A percentile compares a stretch with the other conserved stretches of the same genome.
phyloP scores from a whole-genome alignment of 92 coral and sea anemone genomes.

The Phenganax marumi region DNA sequence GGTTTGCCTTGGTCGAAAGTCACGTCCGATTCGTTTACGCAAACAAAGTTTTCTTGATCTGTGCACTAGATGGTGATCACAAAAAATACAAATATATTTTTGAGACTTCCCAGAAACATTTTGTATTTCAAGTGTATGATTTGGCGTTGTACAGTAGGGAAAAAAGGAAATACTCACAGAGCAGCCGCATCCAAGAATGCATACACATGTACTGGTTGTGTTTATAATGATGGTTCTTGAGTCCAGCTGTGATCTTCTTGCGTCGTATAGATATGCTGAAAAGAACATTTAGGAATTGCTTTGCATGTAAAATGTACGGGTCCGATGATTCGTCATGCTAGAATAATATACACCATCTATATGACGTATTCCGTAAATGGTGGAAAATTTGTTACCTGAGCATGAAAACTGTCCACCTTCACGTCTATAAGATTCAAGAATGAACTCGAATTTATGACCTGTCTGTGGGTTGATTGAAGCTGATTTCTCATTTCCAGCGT shows the following conservation, averaged over 20 bases:
- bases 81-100: no score
- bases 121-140: no score
- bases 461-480: slow-evolving; percentile 91
- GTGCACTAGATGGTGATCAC: slow-evolving; percentile 11
- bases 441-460: slow-evolving; percentile 70
- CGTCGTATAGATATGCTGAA: slow-evolving; percentile 77
- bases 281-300: neutral
- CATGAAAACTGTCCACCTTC: slow-evolving; percentile 80
- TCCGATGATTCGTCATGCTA: no score
- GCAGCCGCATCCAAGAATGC: slow-evolving; percentile 84
- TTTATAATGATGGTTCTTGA: slow-evolving; percentile 74
- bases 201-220: slow-evolving; percentile 89
- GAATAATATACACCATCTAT: no score
- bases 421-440: slow-evolving; percentile 66
- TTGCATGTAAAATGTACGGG: neutral
- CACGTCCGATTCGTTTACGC: slow-evolving; percentile 22
- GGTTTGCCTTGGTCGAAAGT: slow-evolving; percentile 25
- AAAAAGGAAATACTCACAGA: slow-evolving; percentile 63
- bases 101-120: no score
- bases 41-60: slow-evolving; percentile 30
- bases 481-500: slow-evolving; percentile 66
- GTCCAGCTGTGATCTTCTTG: slow-evolving; percentile 77
- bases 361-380: neutral
- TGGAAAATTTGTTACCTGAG: slow-evolving; percentile 55
- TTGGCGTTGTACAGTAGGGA: neutral